Conservation (phyloP, 2,888 invertebrate genomes). For the Masnerella sp. region DNA sequence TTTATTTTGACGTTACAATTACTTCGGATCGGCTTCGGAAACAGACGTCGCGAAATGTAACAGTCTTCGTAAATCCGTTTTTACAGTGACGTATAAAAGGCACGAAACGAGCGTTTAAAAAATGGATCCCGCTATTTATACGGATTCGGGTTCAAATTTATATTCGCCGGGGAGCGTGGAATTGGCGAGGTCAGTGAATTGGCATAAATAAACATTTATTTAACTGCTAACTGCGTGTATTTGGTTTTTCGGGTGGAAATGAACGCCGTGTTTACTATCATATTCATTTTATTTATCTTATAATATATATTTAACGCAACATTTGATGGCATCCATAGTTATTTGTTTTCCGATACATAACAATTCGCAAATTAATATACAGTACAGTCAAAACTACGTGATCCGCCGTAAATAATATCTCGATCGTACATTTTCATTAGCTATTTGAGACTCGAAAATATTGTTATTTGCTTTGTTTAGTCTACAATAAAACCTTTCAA, state of each 20-base stretch:
- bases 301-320: constrained; percentile 57
- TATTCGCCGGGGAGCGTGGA: too few relatives aligned
- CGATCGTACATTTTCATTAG: constrained; percentile 31
- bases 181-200: too few relatives aligned
- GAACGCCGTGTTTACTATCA: constrained; percentile 36
- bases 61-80: too few relatives aligned
- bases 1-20: too few relatives aligned
- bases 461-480: constrained; percentile 40
- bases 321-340: constrained; percentile 56
- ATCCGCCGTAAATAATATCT: constrained; percentile 48
- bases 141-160: too few relatives aligned
- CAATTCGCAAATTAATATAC: constrained; percentile 58
- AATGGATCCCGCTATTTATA: too few relatives aligned
- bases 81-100: too few relatives aligned
- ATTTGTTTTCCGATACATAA: constrained; percentile 59
- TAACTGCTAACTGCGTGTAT: neutral
- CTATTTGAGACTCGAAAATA: constrained; percentile 39
- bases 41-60: too few relatives aligned
- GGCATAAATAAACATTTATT: too few relatives aligned
- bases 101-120: too few relatives aligned
- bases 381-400: constrained; percentile 55
- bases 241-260: constrained; percentile 1
- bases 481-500: constrained; percentile 53
- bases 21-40: too few relatives aligned
- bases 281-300: constrained; percentile 55